These are phyloP conservation scores for Platysternon megacephalum DNA, from an alignment of 2,113 vertebrate genomes.

Conservation along the genomic window DNA sequence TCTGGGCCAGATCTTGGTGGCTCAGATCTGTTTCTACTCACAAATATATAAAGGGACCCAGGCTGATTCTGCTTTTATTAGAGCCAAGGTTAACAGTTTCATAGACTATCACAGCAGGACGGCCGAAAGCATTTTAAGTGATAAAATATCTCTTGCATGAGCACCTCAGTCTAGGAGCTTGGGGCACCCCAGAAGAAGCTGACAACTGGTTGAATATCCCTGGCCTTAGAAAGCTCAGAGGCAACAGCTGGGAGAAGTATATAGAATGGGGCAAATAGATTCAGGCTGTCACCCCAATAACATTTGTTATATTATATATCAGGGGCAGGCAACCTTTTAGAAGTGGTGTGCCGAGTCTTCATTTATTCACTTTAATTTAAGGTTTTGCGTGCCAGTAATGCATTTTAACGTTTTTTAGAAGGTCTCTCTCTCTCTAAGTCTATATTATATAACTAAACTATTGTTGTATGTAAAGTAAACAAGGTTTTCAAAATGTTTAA, in stretches of 20 bases:
- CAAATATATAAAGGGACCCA: background rate
- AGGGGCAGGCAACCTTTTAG: too few species aligned
- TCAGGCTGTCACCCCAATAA: background rate
- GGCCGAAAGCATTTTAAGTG: slow-evolving; percentile 13
- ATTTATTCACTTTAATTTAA: too few species aligned
- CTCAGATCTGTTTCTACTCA: background rate
- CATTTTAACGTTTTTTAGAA: too few species aligned
- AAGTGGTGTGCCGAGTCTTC: too few species aligned
- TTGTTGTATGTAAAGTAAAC: too few species aligned
- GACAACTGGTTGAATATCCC: slow-evolving; percentile 46
- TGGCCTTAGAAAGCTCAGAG: background rate
- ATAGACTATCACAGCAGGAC: slow-evolving; percentile 41
- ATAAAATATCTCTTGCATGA: slow-evolving; percentile 65
- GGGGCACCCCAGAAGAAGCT: slow-evolving; percentile 57
- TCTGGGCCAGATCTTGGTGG: background rate
- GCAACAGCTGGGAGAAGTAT: slow-evolving; percentile 36
- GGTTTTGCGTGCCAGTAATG: too few species aligned
- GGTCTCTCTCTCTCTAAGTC: too few species aligned
- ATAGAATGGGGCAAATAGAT: slow-evolving; percentile 14
- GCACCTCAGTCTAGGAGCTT: slow-evolving; percentile 46
- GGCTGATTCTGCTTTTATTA: slow-evolving; percentile 21
- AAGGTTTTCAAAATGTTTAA: too few species aligned
- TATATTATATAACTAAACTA: too few species aligned
- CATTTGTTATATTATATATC: too few species aligned
- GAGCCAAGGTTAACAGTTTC: slow-evolving; percentile 18